phyloP scores from a whole-genome alignment of 2,113 vertebrate species.

The Cisticola juncidis region DNA sequence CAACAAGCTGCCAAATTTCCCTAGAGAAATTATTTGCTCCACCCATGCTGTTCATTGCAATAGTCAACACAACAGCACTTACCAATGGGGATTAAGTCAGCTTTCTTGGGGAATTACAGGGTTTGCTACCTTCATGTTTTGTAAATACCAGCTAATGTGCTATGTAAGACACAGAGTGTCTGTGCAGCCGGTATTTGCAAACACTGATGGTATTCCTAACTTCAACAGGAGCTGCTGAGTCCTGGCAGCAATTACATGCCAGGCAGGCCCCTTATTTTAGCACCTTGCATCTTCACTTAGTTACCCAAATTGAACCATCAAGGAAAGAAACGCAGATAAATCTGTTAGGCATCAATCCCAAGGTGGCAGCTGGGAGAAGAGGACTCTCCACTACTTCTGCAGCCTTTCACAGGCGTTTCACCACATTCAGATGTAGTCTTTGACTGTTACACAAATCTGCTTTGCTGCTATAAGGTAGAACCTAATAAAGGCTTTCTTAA shows the following conservation, averaged over 20 bases:
- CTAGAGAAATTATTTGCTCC: slow-evolving; percentile 50
- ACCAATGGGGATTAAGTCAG: not conserved
- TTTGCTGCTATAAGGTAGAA: not conserved
- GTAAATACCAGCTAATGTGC: slow-evolving; percentile 1
- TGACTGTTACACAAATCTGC: not conserved
- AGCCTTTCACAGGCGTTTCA: not conserved
- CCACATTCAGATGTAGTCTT: not conserved
- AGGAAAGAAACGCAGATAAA: not conserved
- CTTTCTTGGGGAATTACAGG: slow-evolving; percentile 54
- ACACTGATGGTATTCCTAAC: not conserved
- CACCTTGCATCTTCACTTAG: not conserved
- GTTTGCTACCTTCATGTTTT: slow-evolving; percentile 36
- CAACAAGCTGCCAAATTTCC: slow-evolving; percentile 45
- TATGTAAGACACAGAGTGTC: not conserved
- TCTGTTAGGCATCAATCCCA: not conserved
- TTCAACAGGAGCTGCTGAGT: not conserved
- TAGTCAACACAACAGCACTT: not conserved
- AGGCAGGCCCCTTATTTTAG: not conserved
- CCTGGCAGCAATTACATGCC: not conserved
- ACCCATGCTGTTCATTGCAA: slow-evolving; percentile 31
- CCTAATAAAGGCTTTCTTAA: not conserved
- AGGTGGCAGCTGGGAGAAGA: not conserved
- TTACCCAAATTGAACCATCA: not conserved
- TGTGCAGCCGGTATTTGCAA: not conserved
- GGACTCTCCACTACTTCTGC: not conserved